Percentiles rank a stretch among this genome's conserved stretches.
These are phyloP conservation scores for Rotaria sp. DNA, from an alignment of 2,888 invertebrate genomes.

Conservation along the genomic window DNA sequence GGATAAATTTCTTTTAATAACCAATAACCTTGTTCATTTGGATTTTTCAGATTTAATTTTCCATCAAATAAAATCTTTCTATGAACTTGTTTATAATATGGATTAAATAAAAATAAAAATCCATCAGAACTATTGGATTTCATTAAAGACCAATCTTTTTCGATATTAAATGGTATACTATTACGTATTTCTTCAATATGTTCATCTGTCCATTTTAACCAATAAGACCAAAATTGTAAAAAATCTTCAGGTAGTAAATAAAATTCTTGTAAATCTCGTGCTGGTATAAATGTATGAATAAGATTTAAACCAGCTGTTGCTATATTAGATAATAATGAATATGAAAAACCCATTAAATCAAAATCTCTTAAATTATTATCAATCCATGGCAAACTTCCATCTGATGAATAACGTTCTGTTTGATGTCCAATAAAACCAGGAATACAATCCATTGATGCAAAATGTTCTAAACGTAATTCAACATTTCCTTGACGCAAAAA, in stretches of 20 bases:
- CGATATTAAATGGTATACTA: not conserved
- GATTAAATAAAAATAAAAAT: not conserved
- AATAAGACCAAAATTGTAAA: not conserved
- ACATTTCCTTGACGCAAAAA: not conserved
- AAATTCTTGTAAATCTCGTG: not conserved
- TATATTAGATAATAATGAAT: not conserved
- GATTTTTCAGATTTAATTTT: not conserved
- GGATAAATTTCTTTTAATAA: not conserved
- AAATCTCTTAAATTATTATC: not conserved
- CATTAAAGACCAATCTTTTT: not conserved
- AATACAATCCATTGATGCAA: not conserved
- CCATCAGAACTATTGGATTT: not conserved
- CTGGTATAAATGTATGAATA: not conserved
- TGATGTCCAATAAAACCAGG: not conserved
- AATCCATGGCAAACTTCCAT: not conserved
- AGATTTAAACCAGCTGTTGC: not conserved
- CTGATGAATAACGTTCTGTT: not conserved
- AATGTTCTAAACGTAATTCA: not conserved
- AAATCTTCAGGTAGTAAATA: not conserved
- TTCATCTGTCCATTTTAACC: not conserved
- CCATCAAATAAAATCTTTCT: not conserved
- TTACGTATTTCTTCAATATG: not conserved
- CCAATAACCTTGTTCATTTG: not conserved
- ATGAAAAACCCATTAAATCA: not conserved
- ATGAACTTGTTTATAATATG: not conserved